A percentile compares a stretch with the other conserved stretches of the same genome.
Conservation (phyloP, 1,140 invertebrate species). For the Laupala kohalensis region DNA sequence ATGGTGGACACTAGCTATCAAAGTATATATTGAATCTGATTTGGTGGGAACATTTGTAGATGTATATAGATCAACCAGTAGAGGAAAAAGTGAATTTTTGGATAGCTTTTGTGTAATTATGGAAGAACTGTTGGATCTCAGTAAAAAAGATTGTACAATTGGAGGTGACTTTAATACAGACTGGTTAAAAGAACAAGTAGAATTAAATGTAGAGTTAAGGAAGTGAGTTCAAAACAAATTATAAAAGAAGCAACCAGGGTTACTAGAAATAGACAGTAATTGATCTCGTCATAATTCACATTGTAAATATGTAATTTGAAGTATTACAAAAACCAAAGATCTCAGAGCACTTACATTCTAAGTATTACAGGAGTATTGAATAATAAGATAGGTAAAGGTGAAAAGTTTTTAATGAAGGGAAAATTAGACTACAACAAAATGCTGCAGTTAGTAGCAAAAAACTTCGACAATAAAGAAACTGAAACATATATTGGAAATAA, state of each 20-base stretch:
- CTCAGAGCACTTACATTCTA: neutral
- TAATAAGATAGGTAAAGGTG: neutral
- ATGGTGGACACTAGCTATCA: neutral
- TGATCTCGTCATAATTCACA: too few relatives aligned
- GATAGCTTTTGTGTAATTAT: neutral
- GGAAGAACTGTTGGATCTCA: neutral
- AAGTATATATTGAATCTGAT: neutral
- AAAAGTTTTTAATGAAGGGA: neutral
- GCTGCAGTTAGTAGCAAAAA: neutral
- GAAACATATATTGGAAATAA: neutral
- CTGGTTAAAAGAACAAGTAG: neutral
- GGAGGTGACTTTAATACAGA: neutral
- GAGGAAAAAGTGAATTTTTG: neutral
- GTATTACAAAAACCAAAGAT: neutral
- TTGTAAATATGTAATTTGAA: too few relatives aligned
- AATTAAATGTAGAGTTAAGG: too few relatives aligned
- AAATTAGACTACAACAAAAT: neutral
- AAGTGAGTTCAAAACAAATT: too few relatives aligned
- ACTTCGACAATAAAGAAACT: neutral
- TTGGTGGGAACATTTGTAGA: neutral
- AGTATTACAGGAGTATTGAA: neutral
- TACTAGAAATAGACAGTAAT: too few relatives aligned
- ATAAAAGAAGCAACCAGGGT: too few relatives aligned
- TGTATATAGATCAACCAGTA: neutral
- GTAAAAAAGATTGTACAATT: too few relatives aligned